Evolutionary conservation across 2,113 vertebrate genomes (phyloP).

Genomic region (Festucalex cinctus): DNA sequence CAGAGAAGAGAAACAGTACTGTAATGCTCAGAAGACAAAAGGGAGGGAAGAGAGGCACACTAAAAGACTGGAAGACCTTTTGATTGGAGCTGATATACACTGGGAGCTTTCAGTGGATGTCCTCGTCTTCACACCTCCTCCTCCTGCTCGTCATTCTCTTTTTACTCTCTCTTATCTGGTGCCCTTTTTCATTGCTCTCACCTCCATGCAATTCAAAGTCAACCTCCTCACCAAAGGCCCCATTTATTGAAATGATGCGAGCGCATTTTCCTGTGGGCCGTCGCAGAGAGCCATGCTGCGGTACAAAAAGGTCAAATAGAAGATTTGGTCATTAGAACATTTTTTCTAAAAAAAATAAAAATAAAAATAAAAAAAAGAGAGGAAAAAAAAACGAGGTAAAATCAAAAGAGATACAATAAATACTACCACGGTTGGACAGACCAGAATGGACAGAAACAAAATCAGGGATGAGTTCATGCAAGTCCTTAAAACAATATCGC

Average conservation of each 20-base stretch:
- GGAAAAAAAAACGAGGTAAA: neutral
- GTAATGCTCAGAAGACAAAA: conserved; percentile 27
- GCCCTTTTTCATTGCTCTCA: conserved; percentile 38
- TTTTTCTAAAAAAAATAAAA: neutral
- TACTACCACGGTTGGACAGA: neutral
- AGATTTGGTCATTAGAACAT: conserved; percentile 59
- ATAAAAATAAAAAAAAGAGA: too few relatives aligned
- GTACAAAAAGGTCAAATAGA: conserved; percentile 48
- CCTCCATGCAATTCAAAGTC: conserved; percentile 19
- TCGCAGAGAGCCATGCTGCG: neutral
- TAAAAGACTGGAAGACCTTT: conserved; percentile 33
- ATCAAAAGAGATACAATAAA: neutral
- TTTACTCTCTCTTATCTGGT: conserved; percentile 10
- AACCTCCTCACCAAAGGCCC: conserved; percentile 5
- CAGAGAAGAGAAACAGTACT: conserved; percentile 31
- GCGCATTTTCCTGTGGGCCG: neutral
- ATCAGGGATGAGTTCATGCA: neutral
- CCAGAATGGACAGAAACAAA: neutral
- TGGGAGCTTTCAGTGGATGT: conserved; percentile 23
- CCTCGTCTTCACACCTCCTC: conserved; percentile 21
- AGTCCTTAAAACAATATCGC: too few relatives aligned
- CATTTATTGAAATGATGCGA: conserved; percentile 3
- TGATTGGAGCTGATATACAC: conserved; percentile 53
- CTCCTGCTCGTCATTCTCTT: conserved; percentile 23
- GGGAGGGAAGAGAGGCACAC: neutral